Base-by-base conservation (phyloP, 2,888 invertebrate genomes). In the Muschampia plurimacula region DNA sequence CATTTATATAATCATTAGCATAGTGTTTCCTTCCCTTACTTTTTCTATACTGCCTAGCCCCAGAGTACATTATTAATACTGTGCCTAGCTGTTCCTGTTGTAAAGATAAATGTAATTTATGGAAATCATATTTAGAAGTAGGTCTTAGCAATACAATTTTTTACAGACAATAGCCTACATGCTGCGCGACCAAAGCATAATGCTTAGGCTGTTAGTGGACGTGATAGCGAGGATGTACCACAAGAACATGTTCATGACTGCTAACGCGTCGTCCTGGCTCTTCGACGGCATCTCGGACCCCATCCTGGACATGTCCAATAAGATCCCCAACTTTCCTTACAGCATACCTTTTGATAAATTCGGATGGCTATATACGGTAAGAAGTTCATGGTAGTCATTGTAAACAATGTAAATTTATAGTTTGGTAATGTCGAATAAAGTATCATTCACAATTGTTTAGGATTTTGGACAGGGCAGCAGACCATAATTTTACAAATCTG, bases 251-350 rank as follows among this genome's bases (percentile, higher is more conserved):
- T 92, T 95, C 77, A 84, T 96, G 0, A 96, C 95, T 0, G 96
- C 96, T 83, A 95, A 95, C 60, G 96, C 95, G 0, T 84, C 95
- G 0, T 95, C 96, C 77, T 95, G 97, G 88, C 87, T 98, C 12
- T 97, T 98, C 84, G 96, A 97, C 75, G 98, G 98, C 2, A 98
- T 97, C 81, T 91, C 96, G 0, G 98, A 98, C 84, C 90, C 95
- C 0, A 82, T 98, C 8, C 89, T 98, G 59, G 89, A 95, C 0
- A 82, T 98, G 7, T 90, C 98, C 36, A 84, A 95, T 77, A 78
- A 96, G 72, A 94, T 95, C 63, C 75, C 90, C 64, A 84, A 94
- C 79, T 74, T 96, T 52, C 92, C 92, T 60, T 77, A 95, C 22
- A 77, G 90, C 2, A 95, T 97, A 77, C 97, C 97, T 0, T 97